A percentile compares a stretch with the other conserved stretches of the same genome.
Conservation (phyloP, 2,797 vertebrate genomes). For the Atherinosoma microstoma region DNA sequence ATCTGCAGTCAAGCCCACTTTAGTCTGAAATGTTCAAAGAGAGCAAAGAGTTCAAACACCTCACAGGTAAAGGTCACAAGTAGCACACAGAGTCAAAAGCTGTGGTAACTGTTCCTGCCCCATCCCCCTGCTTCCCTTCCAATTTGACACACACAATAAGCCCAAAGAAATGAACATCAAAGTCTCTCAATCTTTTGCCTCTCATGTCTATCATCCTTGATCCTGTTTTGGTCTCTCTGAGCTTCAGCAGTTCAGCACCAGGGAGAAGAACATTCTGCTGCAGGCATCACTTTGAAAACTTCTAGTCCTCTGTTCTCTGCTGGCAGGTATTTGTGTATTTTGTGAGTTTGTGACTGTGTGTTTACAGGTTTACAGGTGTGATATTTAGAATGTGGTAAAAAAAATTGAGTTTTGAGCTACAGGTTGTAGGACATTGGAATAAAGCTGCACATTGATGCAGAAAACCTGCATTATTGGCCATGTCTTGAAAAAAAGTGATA, state of each 20-base stretch:
- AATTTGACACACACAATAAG: constrained; percentile 9
- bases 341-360: constrained; percentile 5
- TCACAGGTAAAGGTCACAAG: constrained; percentile 60
- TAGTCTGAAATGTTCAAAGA: constrained; percentile 42
- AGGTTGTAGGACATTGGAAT: constrained; percentile 2
- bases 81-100: constrained; percentile 43
- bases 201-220: constrained; percentile 53
- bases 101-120: constrained; percentile 41
- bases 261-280: constrained; percentile 46
- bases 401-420: constrained; percentile 2
- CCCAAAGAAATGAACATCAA: constrained; percentile 53
- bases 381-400: constrained; percentile 20
- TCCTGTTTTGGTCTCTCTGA: constrained; percentile 43
- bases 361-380: constrained; percentile 6
- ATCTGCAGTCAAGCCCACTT: constrained; percentile 13
- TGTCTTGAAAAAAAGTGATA: no score
- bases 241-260: constrained; percentile 34
- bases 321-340: constrained; percentile 26
- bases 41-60: constrained; percentile 47
- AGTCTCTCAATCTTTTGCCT: constrained; percentile 56
- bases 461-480: neutral
- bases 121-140: neutral
- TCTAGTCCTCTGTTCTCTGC: constrained; percentile 30
- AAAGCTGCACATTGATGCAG: neutral
- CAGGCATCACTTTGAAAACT: constrained; percentile 50